Base-by-base conservation (phyloP, 1,140 invertebrate species). In the Drosophila repleta region DNA sequence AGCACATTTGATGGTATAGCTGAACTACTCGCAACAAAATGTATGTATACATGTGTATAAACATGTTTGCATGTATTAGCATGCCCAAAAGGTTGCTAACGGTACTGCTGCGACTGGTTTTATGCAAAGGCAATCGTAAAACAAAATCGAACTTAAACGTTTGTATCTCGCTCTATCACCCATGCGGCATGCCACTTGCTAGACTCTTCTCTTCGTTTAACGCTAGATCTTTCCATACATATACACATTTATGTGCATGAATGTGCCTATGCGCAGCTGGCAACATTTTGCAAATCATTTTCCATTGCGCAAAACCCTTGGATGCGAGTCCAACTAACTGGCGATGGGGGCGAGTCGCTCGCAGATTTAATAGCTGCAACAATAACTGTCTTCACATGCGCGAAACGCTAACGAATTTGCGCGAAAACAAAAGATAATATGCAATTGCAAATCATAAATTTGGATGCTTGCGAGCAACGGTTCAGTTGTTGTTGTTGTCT, bases 261-360 rank as follows among this genome's bases (percentile, higher is more conserved):
- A 7, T 29, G 29, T 29, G 7, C 6, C 2, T 35, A 35, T 15
- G 32, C 63, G 43, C 52, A 74, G 18, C 68, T 88, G 69, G 57
- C 69, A 67, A 68, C 65, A 74, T 79, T 88, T 81, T 82, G 83
- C 83, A 88, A 88, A 88, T 88, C 83, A 88, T 79, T 88, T 87
- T 88, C 60, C 75, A 67, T 84, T 84, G 77, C 81, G 81, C 87
- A 88, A 79, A 88, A 66, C 83, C 79, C 83, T 83, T 87, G 71
- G 32, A 87, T 68, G 73, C 49, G 46, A 56, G 49, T 48, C 55
- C n/a, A 57, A 79, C 57, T 58, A 77, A 87, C 51, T 67, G 62
- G 24, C 41, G 48, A 24, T 45, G 26, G 55, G 62, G 62, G 63
- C 39, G 55, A 52, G 46, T 37, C 55, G 32, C 35, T 7, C 18